These are phyloP conservation scores for Camptogramma bilineatum DNA, from an alignment of 2,888 invertebrate genomes.

Conservation along the genomic window DNA sequence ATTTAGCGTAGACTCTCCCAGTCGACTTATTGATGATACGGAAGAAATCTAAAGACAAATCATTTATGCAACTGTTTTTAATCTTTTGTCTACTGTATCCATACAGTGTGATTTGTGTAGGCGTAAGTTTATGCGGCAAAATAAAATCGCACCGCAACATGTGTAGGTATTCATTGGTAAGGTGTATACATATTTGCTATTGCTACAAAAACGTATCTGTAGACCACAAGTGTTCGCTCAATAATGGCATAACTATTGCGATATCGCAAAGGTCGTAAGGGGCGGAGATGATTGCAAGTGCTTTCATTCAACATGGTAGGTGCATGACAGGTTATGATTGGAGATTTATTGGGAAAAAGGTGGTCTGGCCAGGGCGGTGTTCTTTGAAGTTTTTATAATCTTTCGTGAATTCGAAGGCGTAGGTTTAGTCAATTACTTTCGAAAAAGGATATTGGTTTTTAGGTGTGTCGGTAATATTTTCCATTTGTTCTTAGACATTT, in stretches of 20 bases:
- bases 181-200: not conserved
- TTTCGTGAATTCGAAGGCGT: not conserved
- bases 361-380: conserved; percentile 14
- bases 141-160: not conserved
- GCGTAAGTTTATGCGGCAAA: not conserved
- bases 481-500: too few relatives aligned
- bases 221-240: conserved; percentile 6
- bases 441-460: not conserved
- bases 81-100: not conserved
- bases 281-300: conserved; percentile 37
- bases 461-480: too few relatives aligned
- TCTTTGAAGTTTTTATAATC: conserved; percentile 10
- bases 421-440: not conserved
- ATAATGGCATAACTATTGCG: conserved; percentile 44
- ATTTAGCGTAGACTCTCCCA: too few relatives aligned
- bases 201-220: not conserved
- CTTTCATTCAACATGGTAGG: conserved; percentile 22
- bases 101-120: not conserved
- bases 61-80: too few relatives aligned
- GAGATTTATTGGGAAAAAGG: conserved; percentile 29
- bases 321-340: conserved; percentile 24
- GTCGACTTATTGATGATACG: too few relatives aligned
- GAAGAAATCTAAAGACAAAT: too few relatives aligned
- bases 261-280: conserved; percentile 43
- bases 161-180: not conserved